phyloP scores from a whole-genome alignment of 2,797 vertebrate species.

The Bradypus variegatus region DNA sequence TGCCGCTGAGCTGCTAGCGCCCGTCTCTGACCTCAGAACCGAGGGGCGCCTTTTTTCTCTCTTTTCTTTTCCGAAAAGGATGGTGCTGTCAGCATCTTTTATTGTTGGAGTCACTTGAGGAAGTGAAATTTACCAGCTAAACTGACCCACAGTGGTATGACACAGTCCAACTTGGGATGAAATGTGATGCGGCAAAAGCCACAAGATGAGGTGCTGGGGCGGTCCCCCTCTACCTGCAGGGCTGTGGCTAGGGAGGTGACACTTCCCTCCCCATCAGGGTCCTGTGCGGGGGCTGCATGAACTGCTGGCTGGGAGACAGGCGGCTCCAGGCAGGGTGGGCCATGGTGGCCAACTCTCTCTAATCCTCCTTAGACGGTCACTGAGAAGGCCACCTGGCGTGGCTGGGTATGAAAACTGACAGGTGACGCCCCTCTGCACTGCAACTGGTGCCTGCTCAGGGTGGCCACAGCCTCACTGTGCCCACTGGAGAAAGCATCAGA shows the following conservation, averaged over 20 bases:
- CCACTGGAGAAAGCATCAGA: neutral
- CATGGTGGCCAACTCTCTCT: neutral
- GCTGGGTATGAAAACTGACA: neutral
- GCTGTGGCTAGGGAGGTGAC: rapidly evolving
- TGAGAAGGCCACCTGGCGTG: neutral
- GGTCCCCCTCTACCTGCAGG: neutral
- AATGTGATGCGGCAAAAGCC: neutral
- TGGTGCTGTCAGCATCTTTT: neutral
- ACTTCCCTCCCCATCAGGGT: neutral
- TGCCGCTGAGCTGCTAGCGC: neutral
- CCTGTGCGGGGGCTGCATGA: no score
- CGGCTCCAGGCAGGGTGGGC: neutral
- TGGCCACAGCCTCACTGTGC: neutral
- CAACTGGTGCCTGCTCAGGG: neutral
- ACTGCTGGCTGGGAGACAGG: neutral
- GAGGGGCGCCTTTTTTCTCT: neutral
- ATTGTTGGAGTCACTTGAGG: neutral
- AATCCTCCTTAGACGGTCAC: neutral
- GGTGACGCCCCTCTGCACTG: neutral
- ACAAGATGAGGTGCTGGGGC: neutral
- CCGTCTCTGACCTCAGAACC: constrained; percentile 26
- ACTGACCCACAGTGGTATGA: neutral
- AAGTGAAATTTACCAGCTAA: neutral
- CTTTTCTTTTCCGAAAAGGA: neutral
- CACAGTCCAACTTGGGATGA: neutral